Evolutionary conservation across 2,113 vertebrate genomes (phyloP), one percentile per base, ranked within the genome.

Genomic region (Pseudorectes ferrugineus): DNA sequence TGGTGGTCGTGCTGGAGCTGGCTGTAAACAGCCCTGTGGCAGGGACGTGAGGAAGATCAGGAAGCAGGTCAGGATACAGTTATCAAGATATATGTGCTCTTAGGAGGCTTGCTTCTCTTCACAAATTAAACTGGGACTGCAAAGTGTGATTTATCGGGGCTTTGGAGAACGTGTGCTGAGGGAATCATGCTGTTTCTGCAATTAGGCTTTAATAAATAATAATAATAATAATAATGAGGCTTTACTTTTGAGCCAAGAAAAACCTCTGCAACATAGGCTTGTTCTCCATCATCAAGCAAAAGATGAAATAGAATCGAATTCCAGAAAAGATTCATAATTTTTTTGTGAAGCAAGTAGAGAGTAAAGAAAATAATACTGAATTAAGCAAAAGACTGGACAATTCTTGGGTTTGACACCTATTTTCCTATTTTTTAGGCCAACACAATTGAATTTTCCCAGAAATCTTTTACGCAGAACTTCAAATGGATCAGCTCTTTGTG

Each of bases 201-300:
- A 92, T 92, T 95, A 95, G 29, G 67, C 49, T 94, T 94, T 92
- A 89, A 96, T 92, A 63, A 92, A 89, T 92, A 95, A 89, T 89
- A 93, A 85, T 91, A 92, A 73, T 75, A 91, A 81, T 78, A 93
- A 76, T n/a, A 78, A 46, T 28, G 49, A 85, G 9, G 42, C 8
- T 85, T 89, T 80, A 67, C 26, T 96, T 89, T 28, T 29, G 72
- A 94, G 92, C 90, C 92, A 96, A 93, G 92, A 94, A 95, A 93
- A 63, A 78, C 79, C 40, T 82, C 73, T 67, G 45, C 20, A 75
- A 63, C 59, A 36, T 2, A 14, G 79, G 18, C 10, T 72, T 61
- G 33, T 82, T 65, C 40, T 93, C 75, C 22, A 29, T 90, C 87
- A 93, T 74, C 77, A 58, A 65, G 68, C 12, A 67, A 67, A 95